A percentile compares a stretch with the other conserved stretches of the same genome.
Evolutionary conservation across 2,113 vertebrate species (phyloP).

Genomic region (Tamias sibiricus): DNA sequence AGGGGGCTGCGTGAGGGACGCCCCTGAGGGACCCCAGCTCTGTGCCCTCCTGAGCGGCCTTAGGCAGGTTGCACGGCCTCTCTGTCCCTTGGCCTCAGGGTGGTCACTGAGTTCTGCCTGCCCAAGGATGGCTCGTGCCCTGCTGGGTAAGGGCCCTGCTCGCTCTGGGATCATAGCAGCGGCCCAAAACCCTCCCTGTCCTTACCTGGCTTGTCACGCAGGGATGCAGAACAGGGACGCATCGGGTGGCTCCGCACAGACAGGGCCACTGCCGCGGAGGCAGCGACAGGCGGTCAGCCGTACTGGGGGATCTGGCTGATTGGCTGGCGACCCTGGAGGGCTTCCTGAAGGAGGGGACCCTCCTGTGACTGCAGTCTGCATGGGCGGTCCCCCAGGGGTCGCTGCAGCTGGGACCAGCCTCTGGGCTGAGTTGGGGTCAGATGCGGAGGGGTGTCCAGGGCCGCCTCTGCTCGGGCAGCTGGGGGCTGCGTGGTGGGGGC

Average conservation of each 20-base stretch:
- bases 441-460: too few relatives aligned
- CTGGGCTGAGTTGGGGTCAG: neutral
- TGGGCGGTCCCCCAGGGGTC: neutral
- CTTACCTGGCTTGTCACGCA: neutral
- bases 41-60: neutral
- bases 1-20: neutral
- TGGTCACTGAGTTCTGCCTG: neutral
- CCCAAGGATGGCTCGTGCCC: neutral
- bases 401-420: neutral
- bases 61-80: neutral
- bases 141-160: neutral
- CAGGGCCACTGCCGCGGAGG: neutral
- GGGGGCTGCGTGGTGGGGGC: too few relatives aligned
- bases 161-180: neutral
- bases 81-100: neutral
- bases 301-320: too few relatives aligned
- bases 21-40: neutral
- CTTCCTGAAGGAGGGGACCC: neutral
- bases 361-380: neutral
- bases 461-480: too few relatives aligned
- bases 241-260: rapidly evolving
- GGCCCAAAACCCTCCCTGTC: neutral
- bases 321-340: neutral
- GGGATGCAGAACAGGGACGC: neutral
- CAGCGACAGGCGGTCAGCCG: neutral